phyloP scores from a whole-genome alignment of 2,113 vertebrate species.

The Channa argus region DNA sequence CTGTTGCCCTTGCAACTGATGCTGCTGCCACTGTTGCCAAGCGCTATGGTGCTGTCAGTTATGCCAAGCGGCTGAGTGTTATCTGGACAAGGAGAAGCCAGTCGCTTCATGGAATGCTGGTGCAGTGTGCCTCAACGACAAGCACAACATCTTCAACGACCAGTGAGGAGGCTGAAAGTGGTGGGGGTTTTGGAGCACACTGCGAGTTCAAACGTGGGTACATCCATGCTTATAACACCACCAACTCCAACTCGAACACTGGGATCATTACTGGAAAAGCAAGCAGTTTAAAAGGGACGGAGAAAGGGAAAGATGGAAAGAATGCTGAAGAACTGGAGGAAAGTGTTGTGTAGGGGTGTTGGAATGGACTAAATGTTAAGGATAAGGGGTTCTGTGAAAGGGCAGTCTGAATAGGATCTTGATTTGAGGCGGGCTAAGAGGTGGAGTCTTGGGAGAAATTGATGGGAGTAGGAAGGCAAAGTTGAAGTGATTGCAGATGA shows the following conservation, averaged over 20 bases:
- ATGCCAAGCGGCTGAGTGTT: slow-evolving; percentile 89
- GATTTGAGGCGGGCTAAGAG: slow-evolving; percentile 35
- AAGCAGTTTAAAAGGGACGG: slow-evolving; percentile 34
- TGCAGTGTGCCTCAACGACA: slow-evolving; percentile 78
- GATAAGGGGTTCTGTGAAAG: slow-evolving; percentile 32
- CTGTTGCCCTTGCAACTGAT: slow-evolving; percentile 71
- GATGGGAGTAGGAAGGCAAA: slow-evolving; percentile 2
- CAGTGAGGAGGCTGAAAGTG: slow-evolving; percentile 66
- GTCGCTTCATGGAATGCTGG: slow-evolving; percentile 90
- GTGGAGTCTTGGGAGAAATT: slow-evolving; percentile 17
- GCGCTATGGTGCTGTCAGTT: slow-evolving; percentile 78
- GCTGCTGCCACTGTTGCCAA: slow-evolving; percentile 69
- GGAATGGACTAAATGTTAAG: slow-evolving; percentile 6
- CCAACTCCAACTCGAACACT: slow-evolving; percentile 82
- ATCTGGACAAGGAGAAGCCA: slow-evolving; percentile 91
- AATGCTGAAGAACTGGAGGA: slow-evolving; percentile 87
- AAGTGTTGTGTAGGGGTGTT: slow-evolving; percentile 85
- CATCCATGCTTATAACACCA: slow-evolving; percentile 81
- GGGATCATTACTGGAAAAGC: slow-evolving; percentile 36
- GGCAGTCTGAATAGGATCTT: slow-evolving; percentile 25
- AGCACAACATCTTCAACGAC: slow-evolving; percentile 75
- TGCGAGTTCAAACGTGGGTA: slow-evolving; percentile 73
- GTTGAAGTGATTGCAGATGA: slow-evolving; percentile 34
- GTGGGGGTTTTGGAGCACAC: slow-evolving; percentile 33
- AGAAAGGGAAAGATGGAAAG: slow-evolving; percentile 56